Base-by-base conservation (phyloP, 1,140 invertebrate genomes). In the Phortica variegata region DNA sequence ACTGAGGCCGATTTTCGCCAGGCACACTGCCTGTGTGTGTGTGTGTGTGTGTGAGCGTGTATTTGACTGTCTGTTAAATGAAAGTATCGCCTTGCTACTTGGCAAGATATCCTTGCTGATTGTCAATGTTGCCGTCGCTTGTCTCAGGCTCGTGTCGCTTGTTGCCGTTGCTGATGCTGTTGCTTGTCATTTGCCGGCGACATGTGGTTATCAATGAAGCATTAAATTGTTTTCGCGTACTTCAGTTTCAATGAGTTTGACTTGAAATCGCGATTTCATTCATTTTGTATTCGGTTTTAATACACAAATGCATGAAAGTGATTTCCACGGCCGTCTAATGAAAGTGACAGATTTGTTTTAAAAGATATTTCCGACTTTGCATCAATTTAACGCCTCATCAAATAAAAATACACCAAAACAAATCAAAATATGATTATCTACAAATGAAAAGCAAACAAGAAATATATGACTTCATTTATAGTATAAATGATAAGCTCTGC, bases 201-300 rank as follows among this genome's bases (percentile, higher is more conserved):
- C 44, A 47, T 52, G 65, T 43, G 57, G 63, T 63, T 63, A 53
- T 55, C 63, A 68, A 63, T 68, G 60, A 68, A 68, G 63, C 63
- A 68, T 68, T 68, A 68, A 68, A 68, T 68, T 68, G 63, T 68
- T 63, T 68, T 48, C 57, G 57, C 60, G 54, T 63, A 63, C 58
- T 63, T 53, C 57, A 65, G 61, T 55, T 49, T 56, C 44, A 44
- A 43, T 54, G 60, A 65, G 61, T 55, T 49, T 56, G 47, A 44
- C 42, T 54, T 31, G 32, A 21, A 26, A 43, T 31, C 26, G 47
- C 50, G 47, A 43, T 52, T 47, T 43, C 37, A 15, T 41, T 23
- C n/a, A n/a, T n/a, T n/a, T n/a, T n/a, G n/a, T n/a, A n/a, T n/a
- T n/a, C n/a, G n/a, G n/a, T n/a, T n/a, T n/a, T n/a, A n/a, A n/a